Percentiles rank a stretch among this genome's conserved stretches.
These are phyloP conservation scores for Drosophila tristis DNA, from an alignment of 1,140 invertebrate species.

Conservation along the genomic window DNA sequence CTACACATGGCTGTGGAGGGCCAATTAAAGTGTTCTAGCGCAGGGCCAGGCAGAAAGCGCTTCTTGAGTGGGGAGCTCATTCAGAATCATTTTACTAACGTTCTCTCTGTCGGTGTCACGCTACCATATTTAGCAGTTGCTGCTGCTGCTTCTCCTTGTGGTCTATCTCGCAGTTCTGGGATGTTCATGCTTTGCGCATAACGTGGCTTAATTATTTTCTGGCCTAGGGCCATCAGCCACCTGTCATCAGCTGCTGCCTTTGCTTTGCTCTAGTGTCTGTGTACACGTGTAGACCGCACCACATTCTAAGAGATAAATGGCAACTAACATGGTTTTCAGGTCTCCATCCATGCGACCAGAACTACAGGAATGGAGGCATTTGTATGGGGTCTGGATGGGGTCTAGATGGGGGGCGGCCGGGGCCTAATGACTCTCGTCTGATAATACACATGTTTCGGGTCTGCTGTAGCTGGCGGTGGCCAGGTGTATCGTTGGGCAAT, in stretches of 20 bases:
- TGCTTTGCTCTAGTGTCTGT: constrained; percentile 22
- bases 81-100: neutral
- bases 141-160: neutral
- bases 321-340: constrained; percentile 28
- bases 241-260: constrained; percentile 16
- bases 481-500: constrained; percentile 64
- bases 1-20: constrained; percentile 71
- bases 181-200: constrained; percentile 70
- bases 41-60: constrained; percentile 23
- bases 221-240: constrained; percentile 4
- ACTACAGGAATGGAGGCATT: no score
- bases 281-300: constrained; percentile 67
- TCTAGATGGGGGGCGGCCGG: constrained; percentile 4
- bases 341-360: no score
- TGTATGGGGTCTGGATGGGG: constrained; percentile 12
- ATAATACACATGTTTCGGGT: constrained; percentile 74
- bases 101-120: constrained; percentile 22
- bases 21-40: constrained; percentile 60
- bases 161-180: constrained; percentile 32
- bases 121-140: constrained; percentile 48
- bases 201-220: constrained; percentile 71
- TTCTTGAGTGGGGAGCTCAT: neutral
- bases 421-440: constrained; percentile 75
- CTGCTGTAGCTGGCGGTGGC: constrained; percentile 28
- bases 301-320: constrained; percentile 68